Base-by-base conservation (phyloP, 2,797 vertebrate genomes). In the Thunnus albacares region DNA sequence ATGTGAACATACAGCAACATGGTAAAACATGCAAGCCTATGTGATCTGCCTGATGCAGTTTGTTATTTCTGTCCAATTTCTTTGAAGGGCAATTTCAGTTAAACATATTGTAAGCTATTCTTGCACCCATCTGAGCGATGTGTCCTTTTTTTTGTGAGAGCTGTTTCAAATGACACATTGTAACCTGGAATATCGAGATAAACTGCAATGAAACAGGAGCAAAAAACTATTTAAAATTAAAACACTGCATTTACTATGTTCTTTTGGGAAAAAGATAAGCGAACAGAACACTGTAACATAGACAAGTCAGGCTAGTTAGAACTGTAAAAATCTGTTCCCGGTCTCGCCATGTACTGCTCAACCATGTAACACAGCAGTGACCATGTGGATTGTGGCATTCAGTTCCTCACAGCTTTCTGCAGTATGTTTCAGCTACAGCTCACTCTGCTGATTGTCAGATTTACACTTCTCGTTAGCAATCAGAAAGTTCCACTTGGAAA, bases 101-200 rank as follows among this genome's bases (percentile, higher is more conserved):
- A 1, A 67, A 38, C 5, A 38, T 49, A 26, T 56, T 49, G 0
- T 43, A 14, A n/a, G 49, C 60, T 52, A 49, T 59, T 66, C 24
- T 62, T 51, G 17, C 49, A 20, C 45, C 17, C 24, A 38, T 22
- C 47, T 71, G 18, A 75, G 26, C 10, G 35, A 11, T 58, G 4
- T 59, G 33, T 51, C 12, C 11, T 59, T 4, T 47, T 57, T 63
- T 62, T 45, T 33, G 5, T 71, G 22, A 38, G 13, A 8, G 5
- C 10, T 53, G 15, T 68, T 45, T 59, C 65, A 71, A 75, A 52
- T 28, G 59, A 53, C 60, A 60, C n/a, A 52, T 33, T 56, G 12
- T 67, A 6, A 56, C 61, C 33, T 75, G 53, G 13, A 43, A 43
- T 43, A 43, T 43, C 12, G 2, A 14, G 7, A 14, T 38, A 11